Evolutionary conservation across 1,140 invertebrate genomes (phyloP).

Genomic region (Diorhabda carinulata): DNA sequence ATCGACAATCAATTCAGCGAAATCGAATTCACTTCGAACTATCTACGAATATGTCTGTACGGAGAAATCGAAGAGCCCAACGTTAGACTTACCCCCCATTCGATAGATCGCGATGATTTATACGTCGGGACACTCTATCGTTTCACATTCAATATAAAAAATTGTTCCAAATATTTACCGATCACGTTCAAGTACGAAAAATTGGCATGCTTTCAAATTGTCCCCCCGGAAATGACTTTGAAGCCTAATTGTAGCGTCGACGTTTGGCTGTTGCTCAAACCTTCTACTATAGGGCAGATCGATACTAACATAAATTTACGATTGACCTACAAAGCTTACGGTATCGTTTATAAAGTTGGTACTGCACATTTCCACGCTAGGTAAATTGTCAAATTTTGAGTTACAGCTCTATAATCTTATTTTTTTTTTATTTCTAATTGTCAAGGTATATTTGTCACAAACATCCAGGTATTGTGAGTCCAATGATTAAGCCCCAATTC

Average conservation of each 20-base stretch:
- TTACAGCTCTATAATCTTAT: not conserved
- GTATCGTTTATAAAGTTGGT: constrained; percentile 6
- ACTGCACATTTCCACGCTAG: not conserved
- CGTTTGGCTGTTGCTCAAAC: constrained; percentile 26
- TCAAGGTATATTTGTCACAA: not conserved
- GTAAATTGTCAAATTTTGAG: not conserved
- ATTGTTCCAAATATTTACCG: constrained; percentile 31
- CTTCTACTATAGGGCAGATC: constrained; percentile 21
- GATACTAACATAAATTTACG: constrained; percentile 1
- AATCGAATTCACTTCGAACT: constrained; percentile 3
- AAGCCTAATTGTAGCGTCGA: constrained; percentile 18
- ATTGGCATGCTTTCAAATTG: constrained; percentile 27
- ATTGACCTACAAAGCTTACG: not conserved
- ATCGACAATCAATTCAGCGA: constrained; percentile 8
- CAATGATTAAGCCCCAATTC: constrained; percentile 22
- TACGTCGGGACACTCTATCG: constrained; percentile 17
- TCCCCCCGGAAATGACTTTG: constrained; percentile 22
- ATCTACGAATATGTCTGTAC: constrained; percentile 26
- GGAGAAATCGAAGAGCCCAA: constrained; percentile 32
- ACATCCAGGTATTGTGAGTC: not conserved
- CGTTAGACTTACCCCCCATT: constrained; percentile 28
- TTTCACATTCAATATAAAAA: constrained; percentile 28
- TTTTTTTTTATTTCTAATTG: not conserved
- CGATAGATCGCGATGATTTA: constrained; percentile 23
- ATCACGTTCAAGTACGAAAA: constrained; percentile 31